Base-by-base conservation (phyloP, 1,140 invertebrate species). In the Pristionchus pacificus region DNA sequence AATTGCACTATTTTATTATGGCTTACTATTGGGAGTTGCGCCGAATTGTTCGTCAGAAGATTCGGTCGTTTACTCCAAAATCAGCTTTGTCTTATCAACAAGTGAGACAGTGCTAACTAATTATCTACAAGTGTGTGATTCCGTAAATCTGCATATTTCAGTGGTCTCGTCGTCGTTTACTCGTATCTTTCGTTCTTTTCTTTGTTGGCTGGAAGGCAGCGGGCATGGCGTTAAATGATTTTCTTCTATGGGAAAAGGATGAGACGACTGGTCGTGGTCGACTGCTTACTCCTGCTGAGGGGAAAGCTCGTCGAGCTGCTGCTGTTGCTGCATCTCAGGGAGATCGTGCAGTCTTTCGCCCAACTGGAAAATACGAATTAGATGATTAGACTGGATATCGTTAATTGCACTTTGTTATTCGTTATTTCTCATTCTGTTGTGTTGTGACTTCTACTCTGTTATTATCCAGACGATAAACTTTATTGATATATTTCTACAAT, bases 131-230 rank as follows among this genome's bases (percentile, higher is more conserved):
- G 24, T 28, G 38, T 19, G 29, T 38, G 29, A 38, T 33, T 60
- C n/a, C n/a, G n/a, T n/a, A n/a, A n/a, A n/a, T n/a, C n/a, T n/a
- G n/a, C n/a, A n/a, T n/a, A 49, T 80, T 79, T 77, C 62, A 79
- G 78, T 27, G 67, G 14, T 63, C 72, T 68, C 71, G 78, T 62
- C 32, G 67, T 24, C 64, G 71, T 49, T 38, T 79, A 25, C 69
- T 79, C 31, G 30, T 73, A 14, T 74, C 72, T 19, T 79, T 79
- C 70, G 72, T 71, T 69, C 30, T 79, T 24, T 79, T 79, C 68
- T 79, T 75, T 58, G 64, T 71, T 60, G 72, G 68, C 2, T 79
- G 78, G 78, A 75, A 79, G 58, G 38, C 65, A 25, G 27, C 78
- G 28, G 78, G 78, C 27, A 60, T 70, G 27, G 65, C 66, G 29